Conservation (phyloP, 2,888 invertebrate species). For the Lutraria lutraria region DNA sequence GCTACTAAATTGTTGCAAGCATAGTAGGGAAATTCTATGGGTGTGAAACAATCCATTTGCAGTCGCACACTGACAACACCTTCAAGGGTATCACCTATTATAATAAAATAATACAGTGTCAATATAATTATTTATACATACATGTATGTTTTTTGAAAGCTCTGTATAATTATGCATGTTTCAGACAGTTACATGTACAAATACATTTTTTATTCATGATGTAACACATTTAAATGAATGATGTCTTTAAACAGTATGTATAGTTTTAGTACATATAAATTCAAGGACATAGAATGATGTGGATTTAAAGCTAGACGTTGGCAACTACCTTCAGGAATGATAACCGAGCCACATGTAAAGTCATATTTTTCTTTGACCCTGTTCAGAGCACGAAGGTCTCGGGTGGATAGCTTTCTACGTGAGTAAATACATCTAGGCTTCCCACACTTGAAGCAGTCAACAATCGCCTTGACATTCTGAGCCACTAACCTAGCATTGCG, state of each 20-base stretch:
- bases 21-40: conserved; percentile 30
- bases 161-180: too few relatives aligned
- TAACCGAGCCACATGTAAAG: conserved; percentile 47
- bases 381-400: conserved; percentile 41
- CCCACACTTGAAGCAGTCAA: conserved; percentile 50
- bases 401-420: conserved; percentile 22
- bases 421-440: conserved; percentile 48
- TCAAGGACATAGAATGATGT: too few relatives aligned
- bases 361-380: conserved; percentile 40
- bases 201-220: too few relatives aligned
- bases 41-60: conserved; percentile 13
- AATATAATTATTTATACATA: too few relatives aligned
- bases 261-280: too few relatives aligned
- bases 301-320: too few relatives aligned
- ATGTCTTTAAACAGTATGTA: too few relatives aligned
- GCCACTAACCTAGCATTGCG: too few relatives aligned
- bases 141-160: too few relatives aligned
- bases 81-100: conserved; percentile 28
- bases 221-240: too few relatives aligned
- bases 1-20: conserved; percentile 15
- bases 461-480: conserved; percentile 42
- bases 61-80: conserved; percentile 22
- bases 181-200: too few relatives aligned
- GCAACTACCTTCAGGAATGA: conserved; percentile 47
- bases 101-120: not conserved